These are phyloP conservation scores for Tinea pellionella DNA, from an alignment of 2,888 invertebrate species.

Conservation along the genomic window DNA sequence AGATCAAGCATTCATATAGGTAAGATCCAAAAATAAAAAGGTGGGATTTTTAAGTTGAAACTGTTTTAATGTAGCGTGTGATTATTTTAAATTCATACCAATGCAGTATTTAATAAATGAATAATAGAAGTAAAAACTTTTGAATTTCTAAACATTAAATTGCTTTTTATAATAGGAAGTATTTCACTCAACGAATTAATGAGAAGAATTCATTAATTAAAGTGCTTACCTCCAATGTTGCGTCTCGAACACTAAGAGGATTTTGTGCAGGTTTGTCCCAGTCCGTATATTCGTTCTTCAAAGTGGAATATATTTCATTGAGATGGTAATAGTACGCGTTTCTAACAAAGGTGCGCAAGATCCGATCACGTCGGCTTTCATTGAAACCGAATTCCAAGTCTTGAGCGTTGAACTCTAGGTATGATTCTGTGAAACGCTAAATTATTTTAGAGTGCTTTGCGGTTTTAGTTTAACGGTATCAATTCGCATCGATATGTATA, in stretches of 20 bases:
- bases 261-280: conserved; percentile 92
- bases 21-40: no score
- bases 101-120: no score
- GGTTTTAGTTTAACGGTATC: not conserved
- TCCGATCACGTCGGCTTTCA: conserved; percentile 86
- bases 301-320: conserved; percentile 93
- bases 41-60: no score
- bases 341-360: conserved; percentile 90
- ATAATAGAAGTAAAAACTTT: no score
- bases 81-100: no score
- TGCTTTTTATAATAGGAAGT: not conserved
- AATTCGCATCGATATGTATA: no score
- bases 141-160: no score
- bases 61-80: no score
- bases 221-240: conserved; percentile 74
- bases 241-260: conserved; percentile 87
- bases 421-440: conserved; percentile 72
- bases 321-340: conserved; percentile 96
- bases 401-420: conserved; percentile 83
- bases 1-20: no score
- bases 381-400: conserved; percentile 93
- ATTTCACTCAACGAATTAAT: not conserved
- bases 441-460: not conserved
- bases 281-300: conserved; percentile 95
- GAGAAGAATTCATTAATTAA: not conserved